Evolutionary conservation across 2,113 vertebrate genomes (phyloP).

Genomic region (Cariama cristata): DNA sequence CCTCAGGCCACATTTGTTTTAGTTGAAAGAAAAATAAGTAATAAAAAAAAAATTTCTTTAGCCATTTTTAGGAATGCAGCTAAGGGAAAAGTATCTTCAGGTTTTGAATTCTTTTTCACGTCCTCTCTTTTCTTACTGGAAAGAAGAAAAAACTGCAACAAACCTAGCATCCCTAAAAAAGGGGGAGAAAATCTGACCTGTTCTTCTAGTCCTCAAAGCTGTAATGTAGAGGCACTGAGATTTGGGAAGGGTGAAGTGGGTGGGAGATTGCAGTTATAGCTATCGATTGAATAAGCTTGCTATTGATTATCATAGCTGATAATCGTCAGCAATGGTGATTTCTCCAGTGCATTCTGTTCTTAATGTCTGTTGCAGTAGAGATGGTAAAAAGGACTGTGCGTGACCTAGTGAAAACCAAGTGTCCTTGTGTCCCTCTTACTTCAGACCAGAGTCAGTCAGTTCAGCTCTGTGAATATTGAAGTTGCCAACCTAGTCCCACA

Average conservation of each 20-base stretch:
- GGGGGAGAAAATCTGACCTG: background rate
- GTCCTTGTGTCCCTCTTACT: background rate
- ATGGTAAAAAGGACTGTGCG: background rate
- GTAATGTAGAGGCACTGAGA: background rate
- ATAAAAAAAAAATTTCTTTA: background rate
- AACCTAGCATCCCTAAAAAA: background rate
- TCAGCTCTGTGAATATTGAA: background rate
- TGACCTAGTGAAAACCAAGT: background rate
- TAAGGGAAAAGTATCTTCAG: background rate
- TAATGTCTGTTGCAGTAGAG: background rate
- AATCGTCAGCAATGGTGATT: background rate
- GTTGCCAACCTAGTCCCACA: background rate
- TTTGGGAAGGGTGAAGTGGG: background rate
- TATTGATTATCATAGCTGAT: background rate
- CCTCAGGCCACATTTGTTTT: constrained; percentile 11
- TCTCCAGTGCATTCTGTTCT: background rate
- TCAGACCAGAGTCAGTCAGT: background rate
- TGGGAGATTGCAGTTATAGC: background rate
- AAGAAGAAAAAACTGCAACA: background rate
- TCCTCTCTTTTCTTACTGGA: background rate
- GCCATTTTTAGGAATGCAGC: background rate
- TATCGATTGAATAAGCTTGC: background rate
- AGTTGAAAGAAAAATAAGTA: background rate
- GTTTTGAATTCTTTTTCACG: background rate
- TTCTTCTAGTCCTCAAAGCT: background rate